These are phyloP conservation scores for Halcyon chelicuti DNA, from an alignment of 2,797 vertebrate species.

Conservation along the genomic window DNA sequence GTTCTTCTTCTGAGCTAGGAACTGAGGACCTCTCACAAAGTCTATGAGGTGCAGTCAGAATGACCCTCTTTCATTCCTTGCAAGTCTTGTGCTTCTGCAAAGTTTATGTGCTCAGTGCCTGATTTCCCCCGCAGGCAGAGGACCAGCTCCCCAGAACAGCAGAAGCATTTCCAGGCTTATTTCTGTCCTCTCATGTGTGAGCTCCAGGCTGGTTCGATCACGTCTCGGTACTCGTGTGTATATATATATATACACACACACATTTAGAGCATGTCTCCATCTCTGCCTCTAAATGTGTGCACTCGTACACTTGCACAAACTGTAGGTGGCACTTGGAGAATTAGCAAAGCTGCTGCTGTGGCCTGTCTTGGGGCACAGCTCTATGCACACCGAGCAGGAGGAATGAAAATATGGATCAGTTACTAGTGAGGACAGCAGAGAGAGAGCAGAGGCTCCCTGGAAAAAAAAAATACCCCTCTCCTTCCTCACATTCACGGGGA, in stretches of 20 bases:
- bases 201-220: not conserved
- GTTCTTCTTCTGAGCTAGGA: not conserved
- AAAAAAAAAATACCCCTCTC: not conserved
- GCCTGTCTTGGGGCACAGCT: not conserved
- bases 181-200: not conserved
- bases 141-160: not conserved
- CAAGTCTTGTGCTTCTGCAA: not conserved
- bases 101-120: not conserved
- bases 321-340: conserved; percentile 69
- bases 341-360: conserved; percentile 21
- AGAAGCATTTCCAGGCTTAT: not conserved
- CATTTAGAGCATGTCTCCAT: not conserved
- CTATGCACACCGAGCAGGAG: not conserved
- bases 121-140: not conserved
- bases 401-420: not conserved
- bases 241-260: too few relatives aligned
- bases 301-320: not conserved
- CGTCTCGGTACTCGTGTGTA: not conserved
- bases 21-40: not conserved
- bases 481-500: fast-evolving
- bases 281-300: not conserved
- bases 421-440: not conserved
- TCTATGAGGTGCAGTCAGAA: not conserved
- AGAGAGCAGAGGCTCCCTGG: not conserved
- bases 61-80: fast-evolving